These are phyloP conservation scores for Phrynocephalus guinanensis DNA, from an alignment of 2,797 vertebrate genomes.

Conservation along the genomic window DNA sequence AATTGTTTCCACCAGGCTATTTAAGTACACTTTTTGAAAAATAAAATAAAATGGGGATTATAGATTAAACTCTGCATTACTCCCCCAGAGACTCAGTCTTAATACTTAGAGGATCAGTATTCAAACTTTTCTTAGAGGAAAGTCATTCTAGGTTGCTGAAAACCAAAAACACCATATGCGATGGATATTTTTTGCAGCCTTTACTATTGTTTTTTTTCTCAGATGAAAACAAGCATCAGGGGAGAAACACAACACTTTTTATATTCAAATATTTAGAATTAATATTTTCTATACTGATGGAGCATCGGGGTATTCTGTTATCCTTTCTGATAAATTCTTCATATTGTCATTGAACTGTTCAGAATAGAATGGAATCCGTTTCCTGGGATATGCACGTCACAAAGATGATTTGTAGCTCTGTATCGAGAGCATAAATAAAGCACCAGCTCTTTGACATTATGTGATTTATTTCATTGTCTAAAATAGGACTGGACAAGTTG, in stretches of 20 bases:
- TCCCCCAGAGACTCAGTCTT: neutral
- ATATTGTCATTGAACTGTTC: constrained; percentile 36
- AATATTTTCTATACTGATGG: constrained; percentile 6
- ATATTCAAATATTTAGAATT: constrained; percentile 24
- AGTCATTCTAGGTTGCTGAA: neutral
- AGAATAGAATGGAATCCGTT: constrained; percentile 43
- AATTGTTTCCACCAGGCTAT: neutral
- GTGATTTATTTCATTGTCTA: constrained; percentile 46
- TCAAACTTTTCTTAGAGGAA: constrained; percentile 3
- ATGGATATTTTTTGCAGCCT: neutral
- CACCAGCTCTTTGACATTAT: constrained; percentile 44
- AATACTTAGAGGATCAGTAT: neutral
- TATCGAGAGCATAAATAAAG: constrained; percentile 45
- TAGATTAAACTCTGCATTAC: neutral
- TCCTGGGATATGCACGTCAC: constrained; percentile 40
- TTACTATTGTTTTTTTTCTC: neutral
- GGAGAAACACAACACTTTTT: neutral
- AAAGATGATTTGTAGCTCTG: constrained; percentile 39
- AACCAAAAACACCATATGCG: neutral
- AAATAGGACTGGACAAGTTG: constrained; percentile 46
- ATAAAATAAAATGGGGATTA: no score
- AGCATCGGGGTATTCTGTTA: constrained; percentile 24
- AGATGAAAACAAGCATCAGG: neutral
- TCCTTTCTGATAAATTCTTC: constrained; percentile 37
- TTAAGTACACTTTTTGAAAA: no score